Evolutionary conservation across 2,797 vertebrate genomes (phyloP).

Genomic region (Acanthis flammea): DNA sequence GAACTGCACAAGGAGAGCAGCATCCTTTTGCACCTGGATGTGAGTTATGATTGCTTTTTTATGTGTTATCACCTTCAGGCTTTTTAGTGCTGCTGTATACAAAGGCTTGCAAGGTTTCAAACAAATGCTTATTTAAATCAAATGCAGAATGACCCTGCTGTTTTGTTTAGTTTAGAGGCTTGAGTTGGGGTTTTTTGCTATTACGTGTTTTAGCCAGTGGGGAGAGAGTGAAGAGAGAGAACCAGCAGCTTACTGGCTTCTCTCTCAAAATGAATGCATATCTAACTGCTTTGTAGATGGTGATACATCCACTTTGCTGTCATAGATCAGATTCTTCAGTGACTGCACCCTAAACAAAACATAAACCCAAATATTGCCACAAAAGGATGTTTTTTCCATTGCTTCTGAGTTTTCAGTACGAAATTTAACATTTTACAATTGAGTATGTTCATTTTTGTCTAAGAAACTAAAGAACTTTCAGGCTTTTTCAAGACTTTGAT

Average conservation of each 20-base stretch:
- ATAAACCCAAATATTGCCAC: background rate
- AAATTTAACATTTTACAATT: background rate
- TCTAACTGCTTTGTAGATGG: background rate
- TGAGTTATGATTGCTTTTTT: background rate
- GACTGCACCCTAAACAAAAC: background rate
- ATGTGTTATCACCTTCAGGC: background rate
- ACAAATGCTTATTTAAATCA: background rate
- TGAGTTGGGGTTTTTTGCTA: background rate
- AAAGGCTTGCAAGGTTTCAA: background rate
- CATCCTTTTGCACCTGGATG: background rate
- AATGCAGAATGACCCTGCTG: accelerated
- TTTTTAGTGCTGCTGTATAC: background rate
- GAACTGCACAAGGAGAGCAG: background rate
- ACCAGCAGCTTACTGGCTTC: background rate
- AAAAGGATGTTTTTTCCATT: background rate
- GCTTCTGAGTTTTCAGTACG: background rate
- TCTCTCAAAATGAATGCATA: background rate
- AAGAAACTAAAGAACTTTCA: background rate
- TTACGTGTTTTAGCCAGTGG: background rate
- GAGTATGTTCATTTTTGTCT: background rate
- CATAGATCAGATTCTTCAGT: background rate
- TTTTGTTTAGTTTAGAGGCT: background rate
- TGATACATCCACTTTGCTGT: background rate
- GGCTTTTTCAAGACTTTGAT: background rate
- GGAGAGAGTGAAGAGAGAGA: background rate